A percentile compares a stretch with the other conserved stretches of the same genome.
Evolutionary conservation across 35 echinoderm and acorn worm species (phyloP).

Genomic region (Anneissia japonica): DNA sequence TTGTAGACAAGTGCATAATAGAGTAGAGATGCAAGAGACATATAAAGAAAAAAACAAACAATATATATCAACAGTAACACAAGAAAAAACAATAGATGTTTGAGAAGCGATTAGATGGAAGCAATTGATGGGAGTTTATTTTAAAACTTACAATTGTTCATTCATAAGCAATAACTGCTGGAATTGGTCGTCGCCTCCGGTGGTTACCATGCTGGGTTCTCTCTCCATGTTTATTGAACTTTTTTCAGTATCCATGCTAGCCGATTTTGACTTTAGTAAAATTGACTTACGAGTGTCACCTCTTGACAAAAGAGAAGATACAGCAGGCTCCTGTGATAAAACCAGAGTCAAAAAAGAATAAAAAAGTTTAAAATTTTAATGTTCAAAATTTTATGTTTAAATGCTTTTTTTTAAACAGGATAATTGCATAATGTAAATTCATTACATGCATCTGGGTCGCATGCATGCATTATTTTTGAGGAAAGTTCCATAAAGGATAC

Average conservation of each 20-base stretch:
- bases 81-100: not conserved
- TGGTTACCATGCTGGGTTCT: constrained; percentile 28
- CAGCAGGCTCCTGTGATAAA: constrained; percentile 45
- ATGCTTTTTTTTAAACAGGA: no score
- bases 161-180: constrained; percentile 49
- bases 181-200: constrained; percentile 7
- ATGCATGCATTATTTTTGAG: no score
- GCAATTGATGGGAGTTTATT: not conserved
- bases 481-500: no score
- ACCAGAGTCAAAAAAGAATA: not conserved
- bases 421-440: no score
- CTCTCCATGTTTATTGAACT: constrained; percentile 12
- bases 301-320: constrained; percentile 63
- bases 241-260: not conserved
- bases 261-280: not conserved
- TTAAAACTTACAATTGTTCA: constrained; percentile 68
- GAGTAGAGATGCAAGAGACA: no score
- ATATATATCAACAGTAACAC: not conserved
- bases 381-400: no score
- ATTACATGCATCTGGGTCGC: no score
- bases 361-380: no score
- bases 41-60: no score
- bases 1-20: no score
- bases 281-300: constrained; percentile 53
- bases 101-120: not conserved